Percentiles rank a stretch among this genome's conserved stretches.
Conservation (phyloP, 2,888 invertebrate genomes). For the Xiphydria camelus region DNA sequence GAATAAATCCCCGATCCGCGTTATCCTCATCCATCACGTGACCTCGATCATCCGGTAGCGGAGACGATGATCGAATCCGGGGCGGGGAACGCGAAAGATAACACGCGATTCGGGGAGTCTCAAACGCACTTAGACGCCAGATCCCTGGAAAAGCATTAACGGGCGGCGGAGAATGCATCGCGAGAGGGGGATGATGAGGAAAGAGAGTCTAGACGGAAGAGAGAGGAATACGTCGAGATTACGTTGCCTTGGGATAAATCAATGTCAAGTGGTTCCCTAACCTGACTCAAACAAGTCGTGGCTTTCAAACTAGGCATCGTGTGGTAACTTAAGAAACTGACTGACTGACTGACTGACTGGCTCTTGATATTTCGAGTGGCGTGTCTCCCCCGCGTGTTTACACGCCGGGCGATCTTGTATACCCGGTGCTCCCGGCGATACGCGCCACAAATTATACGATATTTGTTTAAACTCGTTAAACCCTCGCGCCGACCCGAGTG, state of each 20-base stretch:
- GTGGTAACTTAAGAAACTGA: conserved; percentile 35
- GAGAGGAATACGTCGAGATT: conserved; percentile 30
- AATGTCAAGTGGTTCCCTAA: conserved; percentile 44
- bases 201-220: conserved; percentile 17
- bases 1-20: too few species aligned
- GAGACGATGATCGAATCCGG: too few species aligned
- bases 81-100: too few species aligned
- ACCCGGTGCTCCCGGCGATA: conserved; percentile 24
- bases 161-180: too few species aligned
- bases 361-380: conserved; percentile 46
- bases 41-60: too few species aligned
- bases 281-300: conserved; percentile 30
- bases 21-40: too few species aligned
- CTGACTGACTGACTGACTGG: conserved; percentile 40
- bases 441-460: conserved; percentile 28
- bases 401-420: conserved; percentile 37
- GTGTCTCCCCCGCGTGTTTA: conserved; percentile 42
- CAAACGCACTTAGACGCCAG: too few species aligned
- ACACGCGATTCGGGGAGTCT: too few species aligned
- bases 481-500: conserved; percentile 10
- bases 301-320: conserved; percentile 27
- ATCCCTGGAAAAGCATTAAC: too few species aligned
- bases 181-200: too few species aligned
- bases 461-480: conserved; percentile 34
- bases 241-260: conserved; percentile 38